These are phyloP conservation scores for Calypte anna DNA, from an alignment of 2,113 vertebrate genomes.

Conservation along the genomic window DNA sequence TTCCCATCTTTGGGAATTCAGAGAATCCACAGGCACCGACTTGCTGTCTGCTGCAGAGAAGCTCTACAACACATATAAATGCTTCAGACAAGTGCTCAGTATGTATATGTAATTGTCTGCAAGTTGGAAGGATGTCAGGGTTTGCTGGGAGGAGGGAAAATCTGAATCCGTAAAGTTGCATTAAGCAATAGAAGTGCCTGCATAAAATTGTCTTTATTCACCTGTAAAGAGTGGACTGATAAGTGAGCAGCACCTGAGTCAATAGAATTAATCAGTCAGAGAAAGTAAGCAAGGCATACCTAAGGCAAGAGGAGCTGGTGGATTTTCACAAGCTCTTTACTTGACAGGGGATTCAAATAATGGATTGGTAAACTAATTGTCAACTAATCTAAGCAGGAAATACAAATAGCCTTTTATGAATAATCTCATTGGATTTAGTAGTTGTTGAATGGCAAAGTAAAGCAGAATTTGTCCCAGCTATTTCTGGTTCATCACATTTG, in stretches of 20 bases:
- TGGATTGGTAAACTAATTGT: neutral
- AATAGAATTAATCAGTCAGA: constrained; percentile 17
- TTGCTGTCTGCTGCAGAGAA: neutral
- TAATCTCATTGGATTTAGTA: neutral
- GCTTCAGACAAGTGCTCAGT: constrained; percentile 19
- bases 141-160: neutral
- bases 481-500: constrained; percentile 1
- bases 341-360: neutral
- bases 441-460: neutral
- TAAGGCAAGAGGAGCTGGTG: neutral
- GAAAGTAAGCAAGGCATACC: neutral
- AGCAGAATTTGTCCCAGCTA: neutral
- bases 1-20: constrained; percentile 66
- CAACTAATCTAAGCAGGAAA: neutral
- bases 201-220: constrained; percentile 43
- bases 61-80: constrained; percentile 1
- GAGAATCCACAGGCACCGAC: constrained; percentile 31
- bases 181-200: neutral
- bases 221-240: neutral
- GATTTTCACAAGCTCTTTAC: neutral
- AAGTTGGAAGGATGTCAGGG: neutral
- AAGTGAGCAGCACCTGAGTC: constrained; percentile 3
- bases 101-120: constrained; percentile 11
- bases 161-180: neutral
- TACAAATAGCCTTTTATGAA: neutral